These are phyloP conservation scores for Cryptosula pallasiana DNA, from an alignment of 2,888 invertebrate genomes.

Conservation along the genomic window DNA sequence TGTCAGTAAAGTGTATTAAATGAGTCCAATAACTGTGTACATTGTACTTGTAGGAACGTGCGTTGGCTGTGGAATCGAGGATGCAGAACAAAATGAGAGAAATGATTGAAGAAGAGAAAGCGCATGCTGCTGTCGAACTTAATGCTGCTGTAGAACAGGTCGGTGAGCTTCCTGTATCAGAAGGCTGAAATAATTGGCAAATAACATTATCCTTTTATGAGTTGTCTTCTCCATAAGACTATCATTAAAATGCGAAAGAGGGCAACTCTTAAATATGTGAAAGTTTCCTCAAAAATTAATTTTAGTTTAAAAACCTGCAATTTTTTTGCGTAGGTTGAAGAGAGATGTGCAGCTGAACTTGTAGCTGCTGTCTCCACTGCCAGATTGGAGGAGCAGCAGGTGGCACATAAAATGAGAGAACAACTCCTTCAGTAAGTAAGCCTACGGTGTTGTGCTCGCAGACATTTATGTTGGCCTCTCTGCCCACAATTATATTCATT, in stretches of 20 bases:
- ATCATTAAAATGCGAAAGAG: too few species aligned
- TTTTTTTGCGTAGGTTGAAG: conserved; percentile 30
- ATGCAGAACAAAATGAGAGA: conserved; percentile 43
- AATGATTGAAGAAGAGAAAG: conserved; percentile 37
- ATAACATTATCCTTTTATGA: too few species aligned
- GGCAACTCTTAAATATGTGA: too few species aligned
- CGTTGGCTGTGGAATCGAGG: conserved; percentile 38
- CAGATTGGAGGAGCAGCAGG: conserved; percentile 34
- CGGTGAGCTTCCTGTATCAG: too few species aligned
- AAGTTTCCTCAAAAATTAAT: too few species aligned
- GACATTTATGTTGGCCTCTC: too few species aligned
- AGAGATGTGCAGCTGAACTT: conserved; percentile 32
- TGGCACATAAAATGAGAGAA: conserved; percentile 30
- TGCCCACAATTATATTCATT: too few species aligned
- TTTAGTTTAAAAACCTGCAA: too few species aligned
- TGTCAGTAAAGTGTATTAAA: too few species aligned
- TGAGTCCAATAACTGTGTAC: too few species aligned
- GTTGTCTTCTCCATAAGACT: too few species aligned
- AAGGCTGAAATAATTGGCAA: too few species aligned
- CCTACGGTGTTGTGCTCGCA: neutral
- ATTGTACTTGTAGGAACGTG: conserved; percentile 36
- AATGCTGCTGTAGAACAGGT: neutral
- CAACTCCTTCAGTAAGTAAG: neutral
- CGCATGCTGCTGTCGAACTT: neutral
- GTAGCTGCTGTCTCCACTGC: conserved; percentile 34